phyloP scores from a whole-genome alignment of 2,888 invertebrate genomes.

The Belgica antarctica region DNA sequence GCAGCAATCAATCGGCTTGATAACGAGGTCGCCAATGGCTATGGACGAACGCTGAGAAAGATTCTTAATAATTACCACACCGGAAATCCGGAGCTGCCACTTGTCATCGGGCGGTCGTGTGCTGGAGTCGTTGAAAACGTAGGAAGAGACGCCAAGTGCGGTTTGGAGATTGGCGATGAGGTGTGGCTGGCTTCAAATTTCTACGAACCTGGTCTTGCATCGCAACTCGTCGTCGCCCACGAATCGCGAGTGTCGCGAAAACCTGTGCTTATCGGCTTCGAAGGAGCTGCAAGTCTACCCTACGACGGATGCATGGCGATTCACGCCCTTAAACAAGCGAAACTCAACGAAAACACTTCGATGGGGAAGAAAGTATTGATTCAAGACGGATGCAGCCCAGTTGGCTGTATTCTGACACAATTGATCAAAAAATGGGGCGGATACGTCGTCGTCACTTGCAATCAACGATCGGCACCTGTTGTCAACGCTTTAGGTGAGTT shows the following conservation, averaged over 20 bases:
- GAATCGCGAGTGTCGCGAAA: constrained; percentile 58
- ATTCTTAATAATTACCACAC: constrained; percentile 50
- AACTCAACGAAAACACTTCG: constrained; percentile 55
- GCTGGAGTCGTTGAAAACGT: constrained; percentile 62
- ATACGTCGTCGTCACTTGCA: constrained; percentile 58
- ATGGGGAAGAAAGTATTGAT: constrained; percentile 45
- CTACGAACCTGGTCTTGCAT: constrained; percentile 61
- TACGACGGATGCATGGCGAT: constrained; percentile 61
- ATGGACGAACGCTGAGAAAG: constrained; percentile 55
- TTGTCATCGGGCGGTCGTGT: constrained; percentile 64
- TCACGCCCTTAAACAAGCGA: constrained; percentile 57
- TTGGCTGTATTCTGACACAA: constrained; percentile 62
- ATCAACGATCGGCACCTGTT: constrained; percentile 58
- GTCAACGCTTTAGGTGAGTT: constrained; percentile 55
- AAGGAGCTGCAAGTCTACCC: constrained; percentile 62
- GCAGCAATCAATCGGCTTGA: constrained; percentile 59
- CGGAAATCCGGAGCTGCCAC: constrained; percentile 55
- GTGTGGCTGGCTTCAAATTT: constrained; percentile 62
- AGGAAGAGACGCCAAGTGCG: constrained; percentile 58
- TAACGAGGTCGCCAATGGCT: constrained; percentile 57
- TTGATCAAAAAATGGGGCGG: constrained; percentile 60
- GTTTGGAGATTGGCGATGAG: constrained; percentile 63
- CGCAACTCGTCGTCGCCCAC: constrained; percentile 59
- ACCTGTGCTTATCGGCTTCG: constrained; percentile 60
- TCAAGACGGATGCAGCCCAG: constrained; percentile 60